These are phyloP conservation scores for Sorex maritimensis DNA, from an alignment of 2,797 vertebrate genomes.

Conservation along the genomic window DNA sequence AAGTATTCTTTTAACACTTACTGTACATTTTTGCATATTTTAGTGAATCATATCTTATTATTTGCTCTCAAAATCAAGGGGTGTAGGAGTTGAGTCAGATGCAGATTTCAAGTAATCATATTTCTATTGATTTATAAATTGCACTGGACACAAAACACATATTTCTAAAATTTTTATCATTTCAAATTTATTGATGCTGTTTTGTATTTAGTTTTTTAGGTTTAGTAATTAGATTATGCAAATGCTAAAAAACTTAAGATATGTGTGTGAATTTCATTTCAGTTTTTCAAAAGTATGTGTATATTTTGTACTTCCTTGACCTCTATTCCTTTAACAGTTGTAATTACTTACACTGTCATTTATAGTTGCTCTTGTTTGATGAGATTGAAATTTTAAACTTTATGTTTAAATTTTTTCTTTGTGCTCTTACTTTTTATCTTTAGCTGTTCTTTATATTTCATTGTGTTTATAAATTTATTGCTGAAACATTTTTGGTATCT, in stretches of 20 bases:
- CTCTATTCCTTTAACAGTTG: background rate
- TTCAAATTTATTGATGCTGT: slow-evolving; percentile 1
- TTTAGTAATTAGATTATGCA: background rate
- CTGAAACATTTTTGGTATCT: slow-evolving; percentile 26
- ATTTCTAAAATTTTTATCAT: slow-evolving; percentile 19
- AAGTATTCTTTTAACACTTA: background rate
- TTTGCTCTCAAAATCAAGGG: slow-evolving; percentile 16
- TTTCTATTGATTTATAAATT: slow-evolving; percentile 19
- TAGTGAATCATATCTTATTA: background rate
- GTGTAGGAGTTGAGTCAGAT: background rate
- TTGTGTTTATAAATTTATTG: background rate
- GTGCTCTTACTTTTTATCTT: background rate
- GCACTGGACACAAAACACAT: background rate
- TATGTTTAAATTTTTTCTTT: background rate
- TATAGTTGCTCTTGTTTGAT: background rate
- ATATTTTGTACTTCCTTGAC: background rate
- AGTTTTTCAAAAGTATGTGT: background rate
- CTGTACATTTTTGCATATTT: background rate
- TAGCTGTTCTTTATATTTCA: background rate
- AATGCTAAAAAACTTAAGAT: background rate
- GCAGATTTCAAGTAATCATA: background rate
- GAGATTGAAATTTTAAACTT: background rate
- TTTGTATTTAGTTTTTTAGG: background rate
- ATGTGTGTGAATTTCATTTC: background rate
- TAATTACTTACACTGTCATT: background rate